phyloP scores from a whole-genome alignment of 2,888 invertebrate genomes.

The Bombylius major region DNA sequence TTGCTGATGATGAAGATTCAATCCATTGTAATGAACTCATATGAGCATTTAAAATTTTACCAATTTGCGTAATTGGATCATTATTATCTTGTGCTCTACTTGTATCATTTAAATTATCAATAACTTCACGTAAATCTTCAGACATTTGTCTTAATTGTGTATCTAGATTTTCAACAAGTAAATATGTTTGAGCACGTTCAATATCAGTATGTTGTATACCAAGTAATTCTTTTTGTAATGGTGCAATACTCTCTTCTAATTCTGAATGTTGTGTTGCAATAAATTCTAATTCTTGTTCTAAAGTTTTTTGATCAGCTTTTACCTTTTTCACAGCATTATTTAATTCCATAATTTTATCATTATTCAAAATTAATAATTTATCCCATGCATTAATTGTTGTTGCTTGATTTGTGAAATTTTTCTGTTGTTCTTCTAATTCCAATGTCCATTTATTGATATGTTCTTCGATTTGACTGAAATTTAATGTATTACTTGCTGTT shows the following conservation, averaged over 20 bases:
- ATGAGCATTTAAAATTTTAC: conserved; percentile 87
- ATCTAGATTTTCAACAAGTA: conserved; percentile 79
- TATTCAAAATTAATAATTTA: conserved; percentile 73
- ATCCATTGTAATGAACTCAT: conserved; percentile 95
- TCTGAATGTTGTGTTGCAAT: conserved; percentile 87
- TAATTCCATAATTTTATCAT: conserved; percentile 79
- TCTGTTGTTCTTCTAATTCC: conserved; percentile 86
- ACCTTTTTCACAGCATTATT: conserved; percentile 81
- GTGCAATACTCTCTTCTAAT: conserved; percentile 71
- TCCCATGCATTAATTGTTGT: conserved; percentile 96
- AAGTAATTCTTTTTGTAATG: conserved; percentile 69
- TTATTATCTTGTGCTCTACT: conserved; percentile 69
- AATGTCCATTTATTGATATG: conserved; percentile 88
- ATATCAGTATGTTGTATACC: conserved; percentile 63
- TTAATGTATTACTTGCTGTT: conserved; percentile 45
- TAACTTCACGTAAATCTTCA: conserved; percentile 87
- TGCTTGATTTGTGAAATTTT: conserved; percentile 84
- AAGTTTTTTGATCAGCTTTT: conserved; percentile 73
- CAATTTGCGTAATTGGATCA: conserved; percentile 86
- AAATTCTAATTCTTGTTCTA: conserved; percentile 90
- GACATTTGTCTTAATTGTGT: conserved; percentile 89
- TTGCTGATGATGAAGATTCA: conserved; percentile 67
- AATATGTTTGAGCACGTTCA: conserved; percentile 83
- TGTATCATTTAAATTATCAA: conserved; percentile 84
- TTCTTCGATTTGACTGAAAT: conserved; percentile 79